Evolutionary conservation across 2,113 vertebrate genomes (phyloP).

Genomic region (Columba janthina): DNA sequence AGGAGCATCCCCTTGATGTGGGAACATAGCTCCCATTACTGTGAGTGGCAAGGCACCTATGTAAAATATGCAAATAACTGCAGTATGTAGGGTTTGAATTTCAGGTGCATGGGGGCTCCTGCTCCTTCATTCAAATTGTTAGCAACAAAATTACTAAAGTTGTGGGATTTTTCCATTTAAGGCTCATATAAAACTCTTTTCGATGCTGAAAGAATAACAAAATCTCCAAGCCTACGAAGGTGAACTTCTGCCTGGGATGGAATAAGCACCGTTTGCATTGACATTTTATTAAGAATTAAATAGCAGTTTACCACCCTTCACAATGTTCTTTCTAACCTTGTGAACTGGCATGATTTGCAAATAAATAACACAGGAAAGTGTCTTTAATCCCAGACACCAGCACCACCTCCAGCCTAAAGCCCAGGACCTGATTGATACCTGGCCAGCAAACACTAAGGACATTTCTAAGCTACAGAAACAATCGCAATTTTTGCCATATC

Average conservation of each 20-base stretch:
- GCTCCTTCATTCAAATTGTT: background rate
- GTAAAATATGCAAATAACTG: background rate
- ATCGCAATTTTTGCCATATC: background rate
- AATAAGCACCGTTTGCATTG: background rate
- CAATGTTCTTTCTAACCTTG: background rate
- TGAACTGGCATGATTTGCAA: accelerated
- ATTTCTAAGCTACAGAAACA: background rate
- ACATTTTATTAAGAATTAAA: background rate
- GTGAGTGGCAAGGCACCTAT: background rate
- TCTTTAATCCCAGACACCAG: background rate
- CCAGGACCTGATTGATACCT: background rate
- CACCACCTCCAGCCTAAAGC: background rate
- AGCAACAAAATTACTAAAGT: background rate
- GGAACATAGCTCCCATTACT: background rate
- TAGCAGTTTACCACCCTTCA: background rate
- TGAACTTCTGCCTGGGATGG: background rate
- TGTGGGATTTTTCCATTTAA: background rate
- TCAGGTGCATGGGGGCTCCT: background rate
- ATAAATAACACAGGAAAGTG: background rate
- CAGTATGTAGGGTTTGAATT: background rate
- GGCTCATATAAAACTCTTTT: background rate
- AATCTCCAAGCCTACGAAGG: background rate
- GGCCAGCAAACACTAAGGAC: background rate
- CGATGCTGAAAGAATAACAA: background rate
- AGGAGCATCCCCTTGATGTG: background rate